phyloP scores from a whole-genome alignment of 2,113 vertebrate genomes.

The Philantomba maxwellii region DNA sequence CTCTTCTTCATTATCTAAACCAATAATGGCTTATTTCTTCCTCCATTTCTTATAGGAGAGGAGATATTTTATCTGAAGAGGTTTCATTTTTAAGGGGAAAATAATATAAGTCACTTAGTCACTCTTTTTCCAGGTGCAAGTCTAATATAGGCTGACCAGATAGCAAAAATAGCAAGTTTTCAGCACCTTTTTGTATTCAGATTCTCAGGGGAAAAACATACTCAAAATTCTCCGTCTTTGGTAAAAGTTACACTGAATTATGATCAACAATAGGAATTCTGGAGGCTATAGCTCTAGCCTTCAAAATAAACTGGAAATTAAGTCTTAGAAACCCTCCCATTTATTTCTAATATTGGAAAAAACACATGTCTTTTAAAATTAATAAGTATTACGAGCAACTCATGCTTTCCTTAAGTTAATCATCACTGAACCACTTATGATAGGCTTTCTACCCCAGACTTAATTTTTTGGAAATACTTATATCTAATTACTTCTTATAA shows the following conservation, averaged over 20 bases:
- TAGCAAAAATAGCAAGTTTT: not conserved
- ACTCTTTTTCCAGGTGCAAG: not conserved
- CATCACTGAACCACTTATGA: constrained; percentile 67
- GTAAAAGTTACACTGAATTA: not conserved
- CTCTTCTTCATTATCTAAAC: not conserved
- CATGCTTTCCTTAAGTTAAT: constrained; percentile 70
- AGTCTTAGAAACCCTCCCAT: not conserved
- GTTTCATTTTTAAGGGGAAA: not conserved
- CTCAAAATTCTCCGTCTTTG: not conserved
- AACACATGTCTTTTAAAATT: constrained; percentile 59
- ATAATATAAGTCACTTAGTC: not conserved
- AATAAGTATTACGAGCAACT: constrained; percentile 61
- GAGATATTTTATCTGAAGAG: not conserved
- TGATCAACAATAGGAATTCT: not conserved
- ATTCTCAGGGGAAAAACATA: not conserved
- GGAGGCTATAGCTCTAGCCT: not conserved
- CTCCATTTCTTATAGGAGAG: not conserved
- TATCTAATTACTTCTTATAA: constrained; percentile 78
- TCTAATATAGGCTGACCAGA: not conserved
- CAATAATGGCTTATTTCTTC: not conserved
- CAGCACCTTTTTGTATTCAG: not conserved
- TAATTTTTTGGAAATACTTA: constrained; percentile 76
- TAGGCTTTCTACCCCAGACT: constrained; percentile 59
- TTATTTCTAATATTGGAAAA: constrained; percentile 54
- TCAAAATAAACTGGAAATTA: constrained; percentile 36